phyloP scores from a whole-genome alignment of 2,888 invertebrate genomes.

The Rotaria macrura region DNA sequence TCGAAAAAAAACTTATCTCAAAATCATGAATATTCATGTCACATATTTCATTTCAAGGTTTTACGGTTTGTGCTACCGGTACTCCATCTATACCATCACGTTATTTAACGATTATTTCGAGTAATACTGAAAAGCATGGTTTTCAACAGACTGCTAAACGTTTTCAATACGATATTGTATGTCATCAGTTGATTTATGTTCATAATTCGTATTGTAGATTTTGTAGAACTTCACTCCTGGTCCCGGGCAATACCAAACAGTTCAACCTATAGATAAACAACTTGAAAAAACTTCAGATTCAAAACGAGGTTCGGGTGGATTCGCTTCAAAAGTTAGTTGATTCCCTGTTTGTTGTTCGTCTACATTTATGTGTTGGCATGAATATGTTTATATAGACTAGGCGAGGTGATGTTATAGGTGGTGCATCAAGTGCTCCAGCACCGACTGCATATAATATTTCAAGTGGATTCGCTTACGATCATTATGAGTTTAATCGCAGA shows the following conservation, averaged over 20 bases:
- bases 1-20: background rate
- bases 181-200: background rate
- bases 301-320: slow-evolving; percentile 47
- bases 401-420: background rate
- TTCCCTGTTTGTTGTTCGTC: background rate
- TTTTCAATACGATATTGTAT: slow-evolving; percentile 39
- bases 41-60: slow-evolving; percentile 19
- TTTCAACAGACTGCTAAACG: slow-evolving; percentile 44
- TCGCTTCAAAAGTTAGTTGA: slow-evolving; percentile 44
- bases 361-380: no score
- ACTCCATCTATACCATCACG: slow-evolving; percentile 44
- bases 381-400: background rate
- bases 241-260: slow-evolving; percentile 43
- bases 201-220: background rate
- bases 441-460: slow-evolving; percentile 22
- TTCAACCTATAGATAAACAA: slow-evolving; percentile 37
- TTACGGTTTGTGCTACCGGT: slow-evolving; percentile 5
- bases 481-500: slow-evolving; percentile 41
- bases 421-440: slow-evolving; percentile 25
- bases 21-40: background rate
- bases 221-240: slow-evolving; percentile 46
- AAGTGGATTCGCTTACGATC: background rate
- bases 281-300: slow-evolving; percentile 41
- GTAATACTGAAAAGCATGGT: slow-evolving; percentile 46
- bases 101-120: slow-evolving; percentile 48